Base-by-base conservation (phyloP, 2,888 invertebrate genomes). In the Hedya salicella region DNA sequence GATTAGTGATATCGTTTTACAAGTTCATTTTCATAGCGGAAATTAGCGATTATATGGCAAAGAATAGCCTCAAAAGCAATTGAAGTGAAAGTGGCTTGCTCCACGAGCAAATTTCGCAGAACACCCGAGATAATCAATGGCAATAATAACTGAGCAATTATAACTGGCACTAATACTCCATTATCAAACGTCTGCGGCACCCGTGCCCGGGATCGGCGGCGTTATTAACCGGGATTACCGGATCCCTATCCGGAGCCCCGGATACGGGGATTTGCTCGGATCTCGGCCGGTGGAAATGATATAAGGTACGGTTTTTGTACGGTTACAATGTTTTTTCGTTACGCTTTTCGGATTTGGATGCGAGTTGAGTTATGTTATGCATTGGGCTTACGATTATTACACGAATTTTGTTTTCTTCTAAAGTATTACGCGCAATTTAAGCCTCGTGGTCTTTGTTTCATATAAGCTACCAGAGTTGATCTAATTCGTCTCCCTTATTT, bases 181-280 rank as follows among this genome's bases (percentile, higher is more conserved):
- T 89, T 89, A 89, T 86, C 85, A 85, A 75, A 76, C 79, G 84
- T 82, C 77, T 78, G 80, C 76, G 81, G 76, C 79, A 76, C 74
- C 78, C 76, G 79, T 75, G 74, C 62, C 81, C 81, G 82, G 80
- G 78, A 73, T 75, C 75, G 76, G 77, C 75, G 82, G 85, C 89
- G 89, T 89, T 89, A 91, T 91, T 91, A 90, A 89, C 91, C 90
- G 87, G 91, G 91, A 90, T 91, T 90, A 91, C 89, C 83, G 88
- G 89, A 87, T 88, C 85, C 83, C 82, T 79, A 76, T 79, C 80
- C 81, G 81, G 76, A 83, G 83, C 82, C 87, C 87, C 87, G 90
- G 91, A 92, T 90, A 86, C 86, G 83, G 87, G 91, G 91, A 91
- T 92, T 92, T 91, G 91, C 89, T 87, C 80, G 82, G 81, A 87